These are phyloP conservation scores for Formica aserva DNA, from an alignment of 2,888 invertebrate species.

Conservation along the genomic window DNA sequence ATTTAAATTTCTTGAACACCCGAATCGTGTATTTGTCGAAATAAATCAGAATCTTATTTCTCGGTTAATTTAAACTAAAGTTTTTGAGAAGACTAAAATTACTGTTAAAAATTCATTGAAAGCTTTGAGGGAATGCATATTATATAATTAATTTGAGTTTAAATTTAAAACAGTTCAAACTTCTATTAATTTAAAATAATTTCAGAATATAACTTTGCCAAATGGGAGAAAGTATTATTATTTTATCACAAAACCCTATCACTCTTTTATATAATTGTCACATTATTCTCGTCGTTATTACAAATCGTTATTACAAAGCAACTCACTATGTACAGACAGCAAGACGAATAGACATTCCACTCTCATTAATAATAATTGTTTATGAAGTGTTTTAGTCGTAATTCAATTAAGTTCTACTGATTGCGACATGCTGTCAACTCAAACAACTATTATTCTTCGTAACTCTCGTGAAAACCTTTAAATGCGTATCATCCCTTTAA, in stretches of 20 bases:
- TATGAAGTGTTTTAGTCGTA: constrained; percentile 11
- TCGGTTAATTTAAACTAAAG: neutral
- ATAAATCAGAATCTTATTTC: neutral
- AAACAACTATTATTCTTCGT: constrained; percentile 3
- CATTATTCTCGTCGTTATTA: neutral
- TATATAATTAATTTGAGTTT: constrained; percentile 13
- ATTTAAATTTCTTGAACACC: neutral
- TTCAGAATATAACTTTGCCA: neutral
- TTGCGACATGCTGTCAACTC: neutral
- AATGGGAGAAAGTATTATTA: neutral
- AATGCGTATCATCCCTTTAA: constrained; percentile 1
- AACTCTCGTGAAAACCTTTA: neutral
- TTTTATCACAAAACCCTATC: neutral
- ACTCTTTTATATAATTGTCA: neutral
- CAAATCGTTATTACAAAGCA: constrained; percentile 3
- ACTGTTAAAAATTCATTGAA: neutral
- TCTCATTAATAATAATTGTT: neutral
- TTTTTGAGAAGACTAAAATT: neutral
- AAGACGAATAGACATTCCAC: neutral
- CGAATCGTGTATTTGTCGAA: neutral
- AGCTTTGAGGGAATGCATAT: neutral
- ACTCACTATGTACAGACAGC: neutral
- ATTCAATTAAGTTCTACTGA: neutral
- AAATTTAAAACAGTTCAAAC: neutral
- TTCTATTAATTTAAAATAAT: constrained; percentile 7